phyloP scores from a whole-genome alignment of 2,113 vertebrate genomes.

The Myxocyprinus asiaticus region DNA sequence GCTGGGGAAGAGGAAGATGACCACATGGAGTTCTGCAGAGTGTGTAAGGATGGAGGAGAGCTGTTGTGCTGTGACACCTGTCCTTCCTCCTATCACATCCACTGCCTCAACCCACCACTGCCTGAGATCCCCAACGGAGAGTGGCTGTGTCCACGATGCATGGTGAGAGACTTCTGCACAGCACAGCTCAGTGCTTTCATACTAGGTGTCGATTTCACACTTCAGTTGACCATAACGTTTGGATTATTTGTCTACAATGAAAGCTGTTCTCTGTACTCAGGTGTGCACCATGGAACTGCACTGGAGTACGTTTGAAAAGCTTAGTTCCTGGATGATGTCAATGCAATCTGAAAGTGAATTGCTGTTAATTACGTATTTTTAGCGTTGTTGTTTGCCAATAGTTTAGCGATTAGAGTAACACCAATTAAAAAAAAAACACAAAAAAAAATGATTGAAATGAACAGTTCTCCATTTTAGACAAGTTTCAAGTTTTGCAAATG shows the following conservation, averaged over 20 bases:
- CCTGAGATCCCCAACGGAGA: constrained; percentile 98
- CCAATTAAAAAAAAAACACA: background rate
- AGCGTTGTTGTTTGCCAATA: background rate
- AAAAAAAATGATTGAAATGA: no score
- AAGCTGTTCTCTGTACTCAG: no score
- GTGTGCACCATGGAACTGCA: background rate
- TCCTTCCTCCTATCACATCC: constrained; percentile 92
- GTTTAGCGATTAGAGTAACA: background rate
- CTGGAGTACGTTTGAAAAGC: background rate
- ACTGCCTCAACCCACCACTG: constrained; percentile 94
- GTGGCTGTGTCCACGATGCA: constrained; percentile 98
- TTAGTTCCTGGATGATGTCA: background rate
- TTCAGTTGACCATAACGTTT: background rate
- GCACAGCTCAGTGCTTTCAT: background rate
- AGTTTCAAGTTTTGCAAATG: no score
- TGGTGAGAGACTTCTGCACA: constrained; percentile 78
- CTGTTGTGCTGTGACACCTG: constrained; percentile 90
- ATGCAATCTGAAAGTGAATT: background rate
- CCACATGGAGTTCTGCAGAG: constrained; percentile 98
- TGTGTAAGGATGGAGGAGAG: constrained; percentile 95
- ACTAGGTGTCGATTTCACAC: background rate
- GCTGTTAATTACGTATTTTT: background rate
- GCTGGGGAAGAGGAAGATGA: constrained; percentile 93
- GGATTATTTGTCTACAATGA: background rate
- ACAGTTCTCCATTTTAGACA: no score